These are phyloP conservation scores for Calephelis virginiensis DNA, from an alignment of 1,140 invertebrate genomes.

Conservation along the genomic window DNA sequence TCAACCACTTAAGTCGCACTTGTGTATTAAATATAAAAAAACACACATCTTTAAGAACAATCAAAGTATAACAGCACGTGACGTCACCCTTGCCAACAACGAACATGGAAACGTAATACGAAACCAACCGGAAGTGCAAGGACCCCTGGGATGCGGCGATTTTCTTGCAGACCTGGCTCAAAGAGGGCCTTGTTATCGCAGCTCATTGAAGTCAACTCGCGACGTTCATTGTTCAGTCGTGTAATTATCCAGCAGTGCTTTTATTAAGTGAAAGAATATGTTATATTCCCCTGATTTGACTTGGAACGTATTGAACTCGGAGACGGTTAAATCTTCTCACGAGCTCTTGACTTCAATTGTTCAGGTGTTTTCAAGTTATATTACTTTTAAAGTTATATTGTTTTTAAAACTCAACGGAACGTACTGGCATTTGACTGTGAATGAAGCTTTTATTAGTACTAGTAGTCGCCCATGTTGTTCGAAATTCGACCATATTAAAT, in stretches of 20 bases:
- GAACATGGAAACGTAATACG: conserved; percentile 43
- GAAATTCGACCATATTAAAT: no score
- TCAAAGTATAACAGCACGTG: conserved; percentile 25
- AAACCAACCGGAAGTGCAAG: conserved; percentile 70
- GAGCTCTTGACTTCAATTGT: conserved; percentile 40
- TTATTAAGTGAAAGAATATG: conserved; percentile 75
- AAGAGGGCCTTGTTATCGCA: conserved; percentile 52
- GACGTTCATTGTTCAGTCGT: conserved; percentile 62
- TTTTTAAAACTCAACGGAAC: neutral
- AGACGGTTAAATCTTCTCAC: conserved; percentile 76
- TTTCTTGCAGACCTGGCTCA: conserved; percentile 59
- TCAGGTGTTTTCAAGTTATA: conserved; percentile 5
- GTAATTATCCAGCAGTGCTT: conserved; percentile 66
- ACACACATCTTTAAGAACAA: neutral
- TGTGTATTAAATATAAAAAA: neutral
- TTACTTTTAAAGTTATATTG: conserved; percentile 2
- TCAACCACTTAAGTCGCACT: no score
- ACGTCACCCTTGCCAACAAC: conserved; percentile 61
- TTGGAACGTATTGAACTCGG: conserved; percentile 56
- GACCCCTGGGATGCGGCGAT: conserved; percentile 61
- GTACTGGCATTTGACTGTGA: neutral
- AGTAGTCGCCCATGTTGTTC: no score
- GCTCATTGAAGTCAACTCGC: conserved; percentile 62
- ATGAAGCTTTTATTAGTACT: neutral
- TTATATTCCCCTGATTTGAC: conserved; percentile 68